Conservation (phyloP, 2,797 vertebrate species). For the Crenichthys baileyi region DNA sequence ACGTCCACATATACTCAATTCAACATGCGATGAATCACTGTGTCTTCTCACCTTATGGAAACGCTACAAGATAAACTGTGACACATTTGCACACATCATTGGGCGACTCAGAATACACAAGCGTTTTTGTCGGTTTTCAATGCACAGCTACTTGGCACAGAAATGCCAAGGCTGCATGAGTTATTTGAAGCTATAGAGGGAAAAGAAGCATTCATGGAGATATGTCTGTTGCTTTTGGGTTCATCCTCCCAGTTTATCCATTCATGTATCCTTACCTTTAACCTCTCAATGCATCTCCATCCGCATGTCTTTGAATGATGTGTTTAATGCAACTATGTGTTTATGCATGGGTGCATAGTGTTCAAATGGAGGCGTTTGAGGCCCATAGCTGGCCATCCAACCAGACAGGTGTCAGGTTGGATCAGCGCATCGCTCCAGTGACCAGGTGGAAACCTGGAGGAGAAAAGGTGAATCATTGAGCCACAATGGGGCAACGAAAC, state of each 20-base stretch:
- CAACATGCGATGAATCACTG: constrained; percentile 48
- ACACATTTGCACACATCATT: constrained; percentile 66
- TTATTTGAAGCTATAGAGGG: constrained; percentile 12
- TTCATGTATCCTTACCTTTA: constrained; percentile 4
- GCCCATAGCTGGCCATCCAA: constrained; percentile 74
- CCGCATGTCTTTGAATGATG: constrained; percentile 30
- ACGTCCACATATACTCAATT: constrained; percentile 15
- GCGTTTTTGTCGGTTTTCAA: constrained; percentile 61
- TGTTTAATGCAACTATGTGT: constrained; percentile 20
- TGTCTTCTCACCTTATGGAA: constrained; percentile 41
- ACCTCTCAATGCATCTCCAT: constrained; percentile 27
- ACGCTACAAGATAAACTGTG: constrained; percentile 54
- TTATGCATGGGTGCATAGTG: constrained; percentile 46
- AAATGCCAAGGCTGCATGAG: constrained; percentile 17
- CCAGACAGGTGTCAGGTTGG: constrained; percentile 78
- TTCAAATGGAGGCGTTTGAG: constrained; percentile 44
- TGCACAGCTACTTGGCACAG: constrained; percentile 7
- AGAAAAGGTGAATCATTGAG: constrained; percentile 74
- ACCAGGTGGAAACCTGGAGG: constrained; percentile 78
- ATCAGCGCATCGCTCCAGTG: constrained; percentile 69
- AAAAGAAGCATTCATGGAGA: neutral
- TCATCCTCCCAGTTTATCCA: neutral
- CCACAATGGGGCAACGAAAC: constrained; percentile 58
- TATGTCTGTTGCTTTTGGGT: constrained; percentile 4
- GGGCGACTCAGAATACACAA: constrained; percentile 30